These are phyloP conservation scores for Antrozous pallidus DNA, from an alignment of 2,797 vertebrate species.

Conservation along the genomic window DNA sequence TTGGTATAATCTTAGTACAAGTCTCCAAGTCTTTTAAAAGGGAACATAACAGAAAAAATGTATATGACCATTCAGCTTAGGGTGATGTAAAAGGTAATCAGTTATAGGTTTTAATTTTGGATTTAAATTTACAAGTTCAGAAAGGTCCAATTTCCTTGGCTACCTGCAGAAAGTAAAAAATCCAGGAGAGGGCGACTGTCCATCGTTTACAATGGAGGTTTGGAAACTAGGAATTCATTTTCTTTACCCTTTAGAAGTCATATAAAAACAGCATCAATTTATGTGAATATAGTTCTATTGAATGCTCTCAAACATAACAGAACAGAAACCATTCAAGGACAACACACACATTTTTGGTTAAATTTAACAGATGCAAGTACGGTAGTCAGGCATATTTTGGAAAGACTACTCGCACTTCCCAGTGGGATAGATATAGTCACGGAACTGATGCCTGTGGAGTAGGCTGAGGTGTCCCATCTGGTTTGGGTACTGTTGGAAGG, in stretches of 20 bases:
- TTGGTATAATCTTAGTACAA: background rate
- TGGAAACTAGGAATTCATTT: background rate
- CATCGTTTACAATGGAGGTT: background rate
- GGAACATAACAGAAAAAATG: background rate
- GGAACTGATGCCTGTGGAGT: background rate
- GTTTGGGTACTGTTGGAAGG: background rate
- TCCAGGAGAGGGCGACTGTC: conserved; percentile 18
- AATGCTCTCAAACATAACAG: background rate
- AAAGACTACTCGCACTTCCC: background rate
- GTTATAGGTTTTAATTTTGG: background rate
- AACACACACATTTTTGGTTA: background rate
- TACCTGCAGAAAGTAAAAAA: background rate
- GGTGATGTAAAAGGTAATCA: background rate
- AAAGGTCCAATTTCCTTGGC: background rate
- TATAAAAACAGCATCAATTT: background rate
- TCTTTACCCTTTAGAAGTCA: background rate
- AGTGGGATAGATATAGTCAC: background rate
- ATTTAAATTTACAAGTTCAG: background rate
- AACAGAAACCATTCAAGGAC: background rate
- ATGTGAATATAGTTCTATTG: background rate
- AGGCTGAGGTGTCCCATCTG: background rate
- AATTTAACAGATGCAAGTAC: background rate
- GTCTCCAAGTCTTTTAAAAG: background rate
- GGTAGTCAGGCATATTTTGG: background rate
- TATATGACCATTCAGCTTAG: background rate